A percentile compares a stretch with the other conserved stretches of the same genome.
phyloP scores from a whole-genome alignment of 2,797 vertebrate species.

The Acestrorhynchus altus region DNA sequence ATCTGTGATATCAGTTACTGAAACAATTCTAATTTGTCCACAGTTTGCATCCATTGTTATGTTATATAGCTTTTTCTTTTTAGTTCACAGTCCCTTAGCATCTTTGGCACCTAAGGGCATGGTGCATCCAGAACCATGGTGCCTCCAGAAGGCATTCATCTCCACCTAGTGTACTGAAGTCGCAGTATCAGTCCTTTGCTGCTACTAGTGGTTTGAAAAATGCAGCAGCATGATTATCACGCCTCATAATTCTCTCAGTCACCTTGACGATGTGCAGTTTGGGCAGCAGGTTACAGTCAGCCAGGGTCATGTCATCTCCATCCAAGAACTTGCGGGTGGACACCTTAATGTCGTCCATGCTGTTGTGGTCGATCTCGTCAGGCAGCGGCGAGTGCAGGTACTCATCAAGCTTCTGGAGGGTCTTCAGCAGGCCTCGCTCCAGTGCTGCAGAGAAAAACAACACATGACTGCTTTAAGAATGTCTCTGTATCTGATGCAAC shows the following conservation, averaged over 20 bases:
- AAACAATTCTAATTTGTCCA: no score
- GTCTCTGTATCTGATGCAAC: no score
- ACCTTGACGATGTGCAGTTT: slow-evolving; percentile 99
- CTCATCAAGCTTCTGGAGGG: slow-evolving; percentile 95
- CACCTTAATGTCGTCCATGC: slow-evolving; percentile 88
- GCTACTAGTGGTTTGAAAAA: no score
- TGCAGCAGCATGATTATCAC: no score
- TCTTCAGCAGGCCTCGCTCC: slow-evolving; percentile 92
- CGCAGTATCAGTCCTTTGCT: no score
- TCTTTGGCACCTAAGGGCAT: no score
- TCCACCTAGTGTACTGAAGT: no score
- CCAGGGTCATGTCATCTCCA: slow-evolving; percentile 95
- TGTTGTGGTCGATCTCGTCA: slow-evolving; percentile 97
- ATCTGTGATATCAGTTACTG: no score
- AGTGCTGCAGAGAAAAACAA: slow-evolving; percentile 73
- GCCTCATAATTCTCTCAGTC: background rate
- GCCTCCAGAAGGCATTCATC: background rate
- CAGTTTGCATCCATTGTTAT: no score
- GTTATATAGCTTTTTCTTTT: no score
- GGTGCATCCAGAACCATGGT: no score
- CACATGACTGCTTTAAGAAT: background rate
- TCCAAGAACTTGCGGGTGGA: slow-evolving; percentile 93
- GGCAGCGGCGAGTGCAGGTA: slow-evolving; percentile 92
- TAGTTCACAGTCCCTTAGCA: no score
- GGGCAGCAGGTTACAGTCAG: slow-evolving; percentile 96